phyloP scores from a whole-genome alignment of 53 echinoderm and acorn worm species.

The Hippasteria phrygiana region DNA sequence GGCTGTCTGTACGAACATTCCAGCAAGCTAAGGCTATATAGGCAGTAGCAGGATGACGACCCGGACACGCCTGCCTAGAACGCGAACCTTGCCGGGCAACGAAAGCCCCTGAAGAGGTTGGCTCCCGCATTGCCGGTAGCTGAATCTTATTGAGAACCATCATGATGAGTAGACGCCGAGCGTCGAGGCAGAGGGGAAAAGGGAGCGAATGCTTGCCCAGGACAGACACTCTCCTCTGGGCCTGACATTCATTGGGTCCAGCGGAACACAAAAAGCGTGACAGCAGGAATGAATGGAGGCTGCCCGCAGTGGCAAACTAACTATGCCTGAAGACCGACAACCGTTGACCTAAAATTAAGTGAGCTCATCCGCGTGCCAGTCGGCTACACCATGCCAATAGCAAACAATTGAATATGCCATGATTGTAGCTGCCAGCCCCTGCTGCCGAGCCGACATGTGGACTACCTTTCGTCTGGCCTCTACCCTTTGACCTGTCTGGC shows the following conservation, averaged over 20 bases:
- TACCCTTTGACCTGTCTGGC: too few relatives aligned
- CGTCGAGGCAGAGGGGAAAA: neutral
- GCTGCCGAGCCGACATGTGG: too few relatives aligned
- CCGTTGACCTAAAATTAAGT: neutral
- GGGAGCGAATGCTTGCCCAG: slow-evolving; percentile 49
- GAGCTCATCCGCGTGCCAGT: neutral
- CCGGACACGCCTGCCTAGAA: slow-evolving; percentile 33
- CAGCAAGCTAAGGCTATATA: slow-evolving; percentile 13
- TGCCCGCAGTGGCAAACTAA: neutral
- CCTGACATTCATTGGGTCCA: neutral
- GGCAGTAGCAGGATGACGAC: slow-evolving; percentile 40
- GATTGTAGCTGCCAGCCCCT: too few relatives aligned
- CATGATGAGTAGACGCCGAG: neutral
- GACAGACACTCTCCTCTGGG: slow-evolving; percentile 25
- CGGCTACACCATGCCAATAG: neutral
- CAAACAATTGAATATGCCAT: too few relatives aligned
- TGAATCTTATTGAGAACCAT: neutral
- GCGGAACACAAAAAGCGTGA: neutral
- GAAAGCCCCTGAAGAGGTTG: neutral
- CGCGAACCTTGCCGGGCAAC: too few relatives aligned
- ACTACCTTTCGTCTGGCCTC: too few relatives aligned
- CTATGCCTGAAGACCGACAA: neutral
- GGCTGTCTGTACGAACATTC: slow-evolving; percentile 15
- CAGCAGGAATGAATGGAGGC: neutral
- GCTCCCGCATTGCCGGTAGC: slow-evolving; percentile 19